Conservation (phyloP, 2,888 invertebrate species). For the Microplitis manilae region DNA sequence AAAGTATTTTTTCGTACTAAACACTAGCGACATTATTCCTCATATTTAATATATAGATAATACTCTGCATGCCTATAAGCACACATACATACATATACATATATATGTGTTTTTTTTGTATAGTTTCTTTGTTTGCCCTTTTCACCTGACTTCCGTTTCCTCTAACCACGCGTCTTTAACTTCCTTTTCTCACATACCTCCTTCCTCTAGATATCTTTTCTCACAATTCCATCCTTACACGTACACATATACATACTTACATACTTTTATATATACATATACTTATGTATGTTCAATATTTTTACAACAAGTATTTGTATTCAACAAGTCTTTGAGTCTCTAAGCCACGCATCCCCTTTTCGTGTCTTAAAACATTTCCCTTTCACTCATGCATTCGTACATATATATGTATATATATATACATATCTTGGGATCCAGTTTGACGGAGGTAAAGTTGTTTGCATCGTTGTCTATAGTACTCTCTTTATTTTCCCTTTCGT, state of each 20-base stretch:
- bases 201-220: slow-evolving; percentile 38
- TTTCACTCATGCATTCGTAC: slow-evolving; percentile 16
- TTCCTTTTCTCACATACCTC: slow-evolving; percentile 62
- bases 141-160: slow-evolving; percentile 40
- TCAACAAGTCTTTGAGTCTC: slow-evolving; percentile 4
- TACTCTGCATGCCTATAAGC: not conserved
- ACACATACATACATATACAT: not conserved
- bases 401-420: not conserved
- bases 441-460: slow-evolving; percentile 54
- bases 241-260: slow-evolving; percentile 12
- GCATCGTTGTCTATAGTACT: slow-evolving; percentile 33
- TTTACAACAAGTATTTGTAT: not conserved
- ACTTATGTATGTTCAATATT: not conserved
- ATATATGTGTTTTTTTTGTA: slow-evolving; percentile 41
- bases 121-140: slow-evolving; percentile 39
- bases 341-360: slow-evolving; percentile 35
- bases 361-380: slow-evolving; percentile 18
- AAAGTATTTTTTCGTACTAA: slow-evolving; percentile 22
- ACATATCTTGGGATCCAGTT: slow-evolving; percentile 56
- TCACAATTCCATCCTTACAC: not conserved
- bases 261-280: slow-evolving; percentile 11
- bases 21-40: not conserved
- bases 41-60: slow-evolving; percentile 16
- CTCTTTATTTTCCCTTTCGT: slow-evolving; percentile 44
- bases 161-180: slow-evolving; percentile 50